Conservation (phyloP, 2,113 vertebrate genomes). For the Uria lomvia region DNA sequence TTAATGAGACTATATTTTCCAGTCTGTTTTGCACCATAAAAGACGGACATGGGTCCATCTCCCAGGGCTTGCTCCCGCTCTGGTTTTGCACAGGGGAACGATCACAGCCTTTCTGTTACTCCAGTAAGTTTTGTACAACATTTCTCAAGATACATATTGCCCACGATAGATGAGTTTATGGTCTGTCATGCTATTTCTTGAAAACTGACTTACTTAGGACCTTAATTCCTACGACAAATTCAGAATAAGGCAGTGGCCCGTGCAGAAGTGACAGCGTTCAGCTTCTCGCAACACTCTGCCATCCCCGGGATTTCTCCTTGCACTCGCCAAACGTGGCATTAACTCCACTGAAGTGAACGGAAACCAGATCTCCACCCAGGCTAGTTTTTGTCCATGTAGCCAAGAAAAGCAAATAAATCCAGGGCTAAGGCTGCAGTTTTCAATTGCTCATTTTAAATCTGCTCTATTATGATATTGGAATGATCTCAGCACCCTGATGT, state of each 20-base stretch:
- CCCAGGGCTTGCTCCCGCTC: not conserved
- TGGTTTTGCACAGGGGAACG: not conserved
- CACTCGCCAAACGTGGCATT: not conserved
- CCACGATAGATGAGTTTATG: not conserved
- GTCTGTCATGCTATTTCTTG: not conserved
- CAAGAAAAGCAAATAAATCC: conserved; percentile 52
- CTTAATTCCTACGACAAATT: not conserved
- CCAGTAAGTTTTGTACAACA: not conserved
- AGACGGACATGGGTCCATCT: fast-evolving
- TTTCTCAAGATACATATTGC: not conserved
- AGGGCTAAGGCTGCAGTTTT: not conserved
- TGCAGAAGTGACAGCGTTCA: not conserved
- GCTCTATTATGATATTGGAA: conserved; percentile 11
- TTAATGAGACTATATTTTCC: not conserved
- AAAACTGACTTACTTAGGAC: not conserved
- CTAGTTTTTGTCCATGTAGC: conserved; percentile 11
- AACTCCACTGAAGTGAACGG: not conserved
- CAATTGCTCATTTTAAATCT: conserved; percentile 23
- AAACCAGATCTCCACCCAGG: not conserved
- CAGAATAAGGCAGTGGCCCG: not conserved
- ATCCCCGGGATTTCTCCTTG: not conserved
- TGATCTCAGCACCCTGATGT: conserved; percentile 20
- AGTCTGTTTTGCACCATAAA: not conserved
- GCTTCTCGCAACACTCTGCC: not conserved
- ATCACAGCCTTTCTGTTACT: not conserved